Conservation (phyloP, 2,113 vertebrate species). For the Egretta garzetta region DNA sequence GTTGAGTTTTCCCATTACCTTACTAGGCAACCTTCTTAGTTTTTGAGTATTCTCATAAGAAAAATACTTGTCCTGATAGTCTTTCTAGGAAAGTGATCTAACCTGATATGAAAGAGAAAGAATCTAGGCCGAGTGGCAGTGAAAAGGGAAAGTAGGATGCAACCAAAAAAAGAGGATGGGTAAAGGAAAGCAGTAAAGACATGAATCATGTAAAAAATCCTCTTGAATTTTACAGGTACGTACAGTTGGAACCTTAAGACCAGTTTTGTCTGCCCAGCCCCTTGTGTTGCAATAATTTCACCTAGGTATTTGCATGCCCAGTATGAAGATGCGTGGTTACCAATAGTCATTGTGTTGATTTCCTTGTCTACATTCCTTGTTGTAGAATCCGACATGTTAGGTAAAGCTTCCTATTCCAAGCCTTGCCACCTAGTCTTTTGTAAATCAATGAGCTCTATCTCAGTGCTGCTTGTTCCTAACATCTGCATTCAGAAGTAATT, state of each 20-base stretch:
- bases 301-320: not conserved
- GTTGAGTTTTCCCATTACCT: not conserved
- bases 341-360: not conserved
- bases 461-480: not conserved
- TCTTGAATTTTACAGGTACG: not conserved
- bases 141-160: not conserved
- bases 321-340: not conserved
- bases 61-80: not conserved
- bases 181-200: not conserved
- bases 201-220: accelerated
- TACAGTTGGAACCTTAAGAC: not conserved
- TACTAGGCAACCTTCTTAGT: not conserved
- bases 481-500: not conserved
- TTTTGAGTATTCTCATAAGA: not conserved
- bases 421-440: not conserved
- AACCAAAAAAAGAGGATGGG: not conserved
- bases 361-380: not conserved
- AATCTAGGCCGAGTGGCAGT: not conserved
- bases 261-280: not conserved
- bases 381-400: not conserved
- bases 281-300: not conserved
- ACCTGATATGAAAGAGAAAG: not conserved
- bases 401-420: not conserved
- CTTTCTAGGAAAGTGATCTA: not conserved
- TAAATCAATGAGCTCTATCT: not conserved